These are phyloP conservation scores for Chydorus sphaericus DNA, from an alignment of 2,888 invertebrate genomes.

Conservation along the genomic window DNA sequence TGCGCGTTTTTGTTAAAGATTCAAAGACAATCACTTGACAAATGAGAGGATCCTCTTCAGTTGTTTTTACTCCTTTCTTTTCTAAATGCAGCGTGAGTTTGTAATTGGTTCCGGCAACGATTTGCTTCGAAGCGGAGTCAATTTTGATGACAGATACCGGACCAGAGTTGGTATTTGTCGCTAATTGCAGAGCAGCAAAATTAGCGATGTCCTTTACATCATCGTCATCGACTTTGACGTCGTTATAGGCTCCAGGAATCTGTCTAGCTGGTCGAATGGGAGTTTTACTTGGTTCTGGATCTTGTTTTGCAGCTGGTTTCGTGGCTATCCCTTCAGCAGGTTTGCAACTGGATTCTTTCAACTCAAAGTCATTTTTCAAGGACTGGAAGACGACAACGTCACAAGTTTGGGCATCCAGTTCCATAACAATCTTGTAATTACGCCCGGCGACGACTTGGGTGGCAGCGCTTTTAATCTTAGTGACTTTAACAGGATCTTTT, in stretches of 20 bases:
- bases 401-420: neutral
- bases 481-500: neutral
- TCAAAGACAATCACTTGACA: conserved; percentile 1
- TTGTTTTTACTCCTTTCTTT: conserved; percentile 27
- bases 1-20: neutral
- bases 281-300: too few relatives aligned
- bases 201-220: neutral
- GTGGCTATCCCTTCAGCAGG: too few relatives aligned
- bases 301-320: too few relatives aligned
- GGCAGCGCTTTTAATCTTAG: conserved; percentile 18
- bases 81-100: conserved; percentile 43
- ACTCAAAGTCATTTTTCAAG: neutral
- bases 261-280: neutral
- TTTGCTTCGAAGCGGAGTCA: conserved; percentile 22
- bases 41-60: neutral
- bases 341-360: neutral
- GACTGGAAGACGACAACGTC: conserved; percentile 6
- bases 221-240: neutral
- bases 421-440: conserved; percentile 8
- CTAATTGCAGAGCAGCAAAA: neutral
- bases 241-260: neutral
- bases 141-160: neutral
- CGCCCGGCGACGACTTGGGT: conserved; percentile 5
- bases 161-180: neutral
- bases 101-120: conserved; percentile 40